Conservation (phyloP, 2,888 invertebrate genomes). For the Heliothis peltigera region DNA sequence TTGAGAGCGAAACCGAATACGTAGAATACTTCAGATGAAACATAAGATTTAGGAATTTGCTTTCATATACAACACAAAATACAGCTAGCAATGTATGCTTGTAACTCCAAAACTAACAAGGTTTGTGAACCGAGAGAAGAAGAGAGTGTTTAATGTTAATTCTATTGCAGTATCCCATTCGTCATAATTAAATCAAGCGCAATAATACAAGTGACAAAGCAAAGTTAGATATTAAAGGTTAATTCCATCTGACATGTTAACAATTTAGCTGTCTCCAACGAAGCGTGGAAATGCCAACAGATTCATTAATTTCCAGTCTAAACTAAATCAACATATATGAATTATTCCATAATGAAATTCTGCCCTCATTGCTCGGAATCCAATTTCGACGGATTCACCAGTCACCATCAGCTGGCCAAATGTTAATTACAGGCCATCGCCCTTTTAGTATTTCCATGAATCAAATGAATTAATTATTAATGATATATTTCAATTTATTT, state of each 20-base stretch:
- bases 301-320: conserved; percentile 37
- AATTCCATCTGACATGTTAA: conserved; percentile 24
- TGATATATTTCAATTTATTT: no score
- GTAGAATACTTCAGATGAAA: conserved; percentile 29
- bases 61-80: neutral
- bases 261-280: conserved; percentile 18
- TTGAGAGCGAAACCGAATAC: conserved; percentile 49
- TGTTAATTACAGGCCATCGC: neutral
- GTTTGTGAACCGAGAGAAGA: neutral
- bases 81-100: no score
- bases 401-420: conserved; percentile 21
- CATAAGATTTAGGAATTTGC: conserved; percentile 30
- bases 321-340: conserved; percentile 32
- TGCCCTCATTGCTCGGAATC: conserved; percentile 17
- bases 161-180: neutral
- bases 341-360: conserved; percentile 24
- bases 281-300: conserved; percentile 21
- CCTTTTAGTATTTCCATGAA: conserved; percentile 14
- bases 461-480: neutral
- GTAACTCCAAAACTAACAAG: neutral
- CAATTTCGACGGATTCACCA: conserved; percentile 20
- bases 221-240: conserved; percentile 14
- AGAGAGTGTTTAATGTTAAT: no score
- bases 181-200: conserved; percentile 14
- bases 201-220: conserved; percentile 19